phyloP scores from a whole-genome alignment of 2,113 vertebrate species.

The Neogobius melanostomus region DNA sequence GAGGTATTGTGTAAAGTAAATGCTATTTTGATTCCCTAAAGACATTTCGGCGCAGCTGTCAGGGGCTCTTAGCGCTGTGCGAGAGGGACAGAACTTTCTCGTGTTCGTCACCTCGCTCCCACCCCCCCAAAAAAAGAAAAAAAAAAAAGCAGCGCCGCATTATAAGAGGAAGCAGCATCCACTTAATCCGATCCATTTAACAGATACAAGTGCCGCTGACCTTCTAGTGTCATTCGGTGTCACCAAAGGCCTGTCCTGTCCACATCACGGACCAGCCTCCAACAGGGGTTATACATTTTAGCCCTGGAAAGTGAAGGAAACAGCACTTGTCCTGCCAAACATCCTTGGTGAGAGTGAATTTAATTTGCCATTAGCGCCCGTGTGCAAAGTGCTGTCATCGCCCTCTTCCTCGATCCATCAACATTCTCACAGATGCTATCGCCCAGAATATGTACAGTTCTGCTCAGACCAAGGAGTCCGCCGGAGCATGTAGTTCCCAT shows the following conservation, averaged over 20 bases:
- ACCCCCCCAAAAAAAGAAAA: too few relatives aligned
- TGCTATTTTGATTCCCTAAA: slow-evolving; percentile 67
- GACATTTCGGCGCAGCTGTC: slow-evolving; percentile 73
- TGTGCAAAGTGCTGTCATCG: slow-evolving; percentile 73
- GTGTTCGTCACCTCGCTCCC: slow-evolving; percentile 49
- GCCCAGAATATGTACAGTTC: slow-evolving; percentile 78
- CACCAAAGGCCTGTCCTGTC: slow-evolving; percentile 67
- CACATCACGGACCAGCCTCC: slow-evolving; percentile 70
- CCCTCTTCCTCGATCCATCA: slow-evolving; percentile 52
- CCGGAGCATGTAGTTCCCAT: slow-evolving; percentile 91
- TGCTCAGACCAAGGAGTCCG: slow-evolving; percentile 81
- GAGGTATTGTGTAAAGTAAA: slow-evolving; percentile 65
- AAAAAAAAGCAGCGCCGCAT: slow-evolving; percentile 69
- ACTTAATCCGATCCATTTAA: slow-evolving; percentile 80
- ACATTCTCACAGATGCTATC: slow-evolving; percentile 78
- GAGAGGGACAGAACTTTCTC: slow-evolving; percentile 58
- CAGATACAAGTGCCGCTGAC: slow-evolving; percentile 77
- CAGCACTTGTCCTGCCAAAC: slow-evolving; percentile 71
- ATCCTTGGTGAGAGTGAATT: slow-evolving; percentile 71
- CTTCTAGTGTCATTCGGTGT: slow-evolving; percentile 77
- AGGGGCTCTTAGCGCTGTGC: slow-evolving; percentile 54
- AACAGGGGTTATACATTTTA: slow-evolving; percentile 67
- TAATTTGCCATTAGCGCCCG: slow-evolving; percentile 79
- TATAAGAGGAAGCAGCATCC: slow-evolving; percentile 75
- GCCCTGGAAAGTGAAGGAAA: slow-evolving; percentile 58